phyloP scores from a whole-genome alignment of 2,888 invertebrate genomes.

The Oscheius sp. region DNA sequence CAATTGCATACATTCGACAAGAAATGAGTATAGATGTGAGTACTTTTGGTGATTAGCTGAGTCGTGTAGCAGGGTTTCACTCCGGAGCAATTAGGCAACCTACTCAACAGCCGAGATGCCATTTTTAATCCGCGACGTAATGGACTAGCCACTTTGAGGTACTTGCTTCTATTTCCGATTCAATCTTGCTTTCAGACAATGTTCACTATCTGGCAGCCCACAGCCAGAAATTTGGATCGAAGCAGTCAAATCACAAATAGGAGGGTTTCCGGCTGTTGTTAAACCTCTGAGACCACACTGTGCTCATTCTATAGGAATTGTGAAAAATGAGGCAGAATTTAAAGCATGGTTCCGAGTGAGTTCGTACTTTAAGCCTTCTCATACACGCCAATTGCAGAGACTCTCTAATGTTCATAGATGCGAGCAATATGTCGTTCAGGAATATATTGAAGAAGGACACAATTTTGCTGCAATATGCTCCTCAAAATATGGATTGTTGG shows the following conservation, averaged over 20 bases:
- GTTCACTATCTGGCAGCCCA: constrained; percentile 57
- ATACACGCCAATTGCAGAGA: constrained; percentile 39
- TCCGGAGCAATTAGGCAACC: constrained; percentile 55
- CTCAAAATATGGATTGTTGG: constrained; percentile 57
- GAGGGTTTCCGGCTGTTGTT: constrained; percentile 57
- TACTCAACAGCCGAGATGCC: constrained; percentile 49
- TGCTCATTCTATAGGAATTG: constrained; percentile 55
- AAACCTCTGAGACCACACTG: constrained; percentile 50
- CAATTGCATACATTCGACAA: constrained; percentile 62
- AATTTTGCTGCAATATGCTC: constrained; percentile 66
- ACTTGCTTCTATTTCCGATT: not conserved
- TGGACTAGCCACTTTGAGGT: constrained; percentile 53
- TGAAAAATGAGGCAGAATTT: constrained; percentile 51
- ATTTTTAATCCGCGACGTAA: constrained; percentile 44
- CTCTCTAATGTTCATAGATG: constrained; percentile 55
- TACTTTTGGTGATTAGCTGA: not conserved
- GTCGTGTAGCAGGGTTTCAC: constrained; percentile 43
- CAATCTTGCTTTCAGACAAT: constrained; percentile 39
- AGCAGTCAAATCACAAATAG: constrained; percentile 51
- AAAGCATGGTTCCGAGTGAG: constrained; percentile 56
- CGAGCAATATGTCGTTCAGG: constrained; percentile 64
- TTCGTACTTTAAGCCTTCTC: not conserved
- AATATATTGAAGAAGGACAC: constrained; percentile 65
- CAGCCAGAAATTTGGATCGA: constrained; percentile 59
- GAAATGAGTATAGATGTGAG: constrained; percentile 65